Conservation (phyloP, 64 coral and sea anemone species). For the Orbicella faveolata region DNA sequence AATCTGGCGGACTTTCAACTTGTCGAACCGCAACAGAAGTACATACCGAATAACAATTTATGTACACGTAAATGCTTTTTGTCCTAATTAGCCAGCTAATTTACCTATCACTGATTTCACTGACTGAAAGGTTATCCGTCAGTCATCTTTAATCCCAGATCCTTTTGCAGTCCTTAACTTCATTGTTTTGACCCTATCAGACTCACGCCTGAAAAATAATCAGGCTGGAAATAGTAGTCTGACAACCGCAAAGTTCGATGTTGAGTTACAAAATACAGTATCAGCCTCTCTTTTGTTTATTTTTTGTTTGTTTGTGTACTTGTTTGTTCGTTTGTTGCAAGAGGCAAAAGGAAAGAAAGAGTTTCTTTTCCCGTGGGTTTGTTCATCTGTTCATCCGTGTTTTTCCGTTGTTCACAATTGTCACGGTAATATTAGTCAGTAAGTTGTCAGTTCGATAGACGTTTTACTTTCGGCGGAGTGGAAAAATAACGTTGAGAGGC, state of each 20-base stretch:
- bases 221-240: no score
- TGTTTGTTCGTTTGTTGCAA: no score
- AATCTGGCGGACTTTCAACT: background rate
- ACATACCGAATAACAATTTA: background rate
- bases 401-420: no score
- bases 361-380: no score
- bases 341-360: no score
- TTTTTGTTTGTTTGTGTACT: no score
- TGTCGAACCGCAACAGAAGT: background rate
- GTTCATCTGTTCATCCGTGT: no score
- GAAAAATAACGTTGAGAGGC: no score
- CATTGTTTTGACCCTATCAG: background rate
- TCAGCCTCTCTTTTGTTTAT: background rate
- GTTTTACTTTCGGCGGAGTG: no score
- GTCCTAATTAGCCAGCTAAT: background rate
- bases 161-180: background rate
- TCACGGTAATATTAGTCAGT: no score
- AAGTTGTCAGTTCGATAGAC: no score
- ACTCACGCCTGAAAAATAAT: background rate
- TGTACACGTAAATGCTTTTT: background rate
- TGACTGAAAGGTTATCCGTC: background rate
- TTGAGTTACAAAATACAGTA: no score
- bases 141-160: constrained; percentile 3
- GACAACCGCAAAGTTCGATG: background rate
- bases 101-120: background rate